Base-by-base conservation (phyloP, 2,113 vertebrate genomes). In the Machaerirhynchus nigripectus region DNA sequence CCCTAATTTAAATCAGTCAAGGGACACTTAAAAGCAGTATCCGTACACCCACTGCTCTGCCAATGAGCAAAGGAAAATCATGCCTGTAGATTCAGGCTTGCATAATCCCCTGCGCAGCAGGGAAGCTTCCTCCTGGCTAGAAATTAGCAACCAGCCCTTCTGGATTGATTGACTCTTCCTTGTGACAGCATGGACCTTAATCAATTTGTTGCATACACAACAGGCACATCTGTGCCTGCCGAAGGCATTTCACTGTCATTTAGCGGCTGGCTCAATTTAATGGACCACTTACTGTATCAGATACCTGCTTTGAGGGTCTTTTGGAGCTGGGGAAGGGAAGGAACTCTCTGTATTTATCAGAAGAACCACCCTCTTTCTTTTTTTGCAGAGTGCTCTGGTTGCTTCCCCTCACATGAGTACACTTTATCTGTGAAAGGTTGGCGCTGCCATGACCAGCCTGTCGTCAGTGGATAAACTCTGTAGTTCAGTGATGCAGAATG, bases 1-100 rank as follows among this genome's bases (percentile, higher is more conserved):
- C 80, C 71, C 68, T 95, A 92, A 97, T 97, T 97, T 97, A 93
- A 96, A 87, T 89, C 89, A 92, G 89, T 84, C 96, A 95, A 96
- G 91, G 94, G 94, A 87, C 87, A 80, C 87, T 96, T 97, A 91
- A 75, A 97, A 97, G 91, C 92, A 68, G 94, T 96, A 77, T 84
- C 95, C 0, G 1, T 76, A 60, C 28, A 59, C 57, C 35, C 21
- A 14, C 96, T 96, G 81, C 87, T 95, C 73, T 86, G 73, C 77
- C 67, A 79, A 93, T 92, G 87, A 92, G 53, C 40, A 60, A 60
- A 59, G 63, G 84, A 50, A 81, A 87, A 94, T 28, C 22, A 5
- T 90, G 82, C 60, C 47, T 84, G 33, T 92, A 75, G 94, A 91
- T 95, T 87, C 15, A 39, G 50, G 24, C 12, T 85, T 57, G 42